Conservation (phyloP, 2,888 invertebrate species). For the Hemistola chrysoprasaria region DNA sequence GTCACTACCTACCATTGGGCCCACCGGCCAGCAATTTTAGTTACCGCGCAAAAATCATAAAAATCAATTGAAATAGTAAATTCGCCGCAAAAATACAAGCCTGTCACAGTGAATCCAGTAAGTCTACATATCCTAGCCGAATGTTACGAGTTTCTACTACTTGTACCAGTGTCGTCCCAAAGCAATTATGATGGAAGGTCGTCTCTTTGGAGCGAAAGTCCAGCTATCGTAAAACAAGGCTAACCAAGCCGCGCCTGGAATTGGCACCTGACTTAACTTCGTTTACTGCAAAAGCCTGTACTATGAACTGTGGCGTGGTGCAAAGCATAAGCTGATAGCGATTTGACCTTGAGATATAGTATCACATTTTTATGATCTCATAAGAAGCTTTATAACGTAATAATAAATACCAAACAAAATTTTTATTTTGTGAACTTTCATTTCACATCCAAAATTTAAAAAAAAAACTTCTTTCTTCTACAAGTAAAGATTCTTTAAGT, state of each 20-base stretch:
- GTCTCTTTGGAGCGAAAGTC: slow-evolving; percentile 18
- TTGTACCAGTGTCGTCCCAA: slow-evolving; percentile 15
- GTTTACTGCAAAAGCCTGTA: slow-evolving; percentile 54
- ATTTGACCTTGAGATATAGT: not conserved
- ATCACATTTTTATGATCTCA: no score
- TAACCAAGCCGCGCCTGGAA: slow-evolving; percentile 52
- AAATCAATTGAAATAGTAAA: not conserved
- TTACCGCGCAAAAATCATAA: not conserved
- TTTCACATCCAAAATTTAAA: no score
- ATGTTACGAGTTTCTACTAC: slow-evolving; percentile 25
- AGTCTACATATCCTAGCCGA: slow-evolving; percentile 13
- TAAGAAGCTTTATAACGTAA: no score
- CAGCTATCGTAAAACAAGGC: slow-evolving; percentile 49
- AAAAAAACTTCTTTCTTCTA: no score
- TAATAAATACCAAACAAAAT: no score
- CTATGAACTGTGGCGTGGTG: slow-evolving; percentile 34
- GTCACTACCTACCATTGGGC: no score
- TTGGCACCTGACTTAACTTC: slow-evolving; percentile 70
- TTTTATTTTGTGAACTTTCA: no score
- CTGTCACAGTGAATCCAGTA: slow-evolving; percentile 8
- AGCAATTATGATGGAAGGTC: slow-evolving; percentile 31
- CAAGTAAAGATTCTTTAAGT: no score
- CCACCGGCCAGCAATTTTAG: no score
- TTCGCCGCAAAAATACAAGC: not conserved
- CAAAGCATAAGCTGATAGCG: slow-evolving; percentile 29